Conservation (phyloP, 2,113 vertebrate species). For the Clarias gariepinus region DNA sequence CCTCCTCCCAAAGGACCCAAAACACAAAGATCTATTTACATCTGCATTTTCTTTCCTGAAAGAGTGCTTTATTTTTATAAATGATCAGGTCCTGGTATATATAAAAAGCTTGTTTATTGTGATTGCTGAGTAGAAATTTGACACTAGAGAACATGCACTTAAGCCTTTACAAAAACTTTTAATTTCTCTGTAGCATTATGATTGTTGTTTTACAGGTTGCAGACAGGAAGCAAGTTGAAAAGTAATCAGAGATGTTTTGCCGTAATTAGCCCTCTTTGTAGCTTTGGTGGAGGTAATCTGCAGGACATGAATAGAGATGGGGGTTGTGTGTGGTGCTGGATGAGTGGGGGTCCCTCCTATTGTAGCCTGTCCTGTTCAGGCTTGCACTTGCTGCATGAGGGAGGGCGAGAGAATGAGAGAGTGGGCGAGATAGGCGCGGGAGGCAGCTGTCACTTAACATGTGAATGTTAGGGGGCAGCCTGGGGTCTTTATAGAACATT, state of each 20-base stretch:
- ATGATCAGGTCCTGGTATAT: neutral
- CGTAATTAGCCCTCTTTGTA: constrained; percentile 76
- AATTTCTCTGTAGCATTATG: constrained; percentile 56
- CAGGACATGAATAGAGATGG: constrained; percentile 68
- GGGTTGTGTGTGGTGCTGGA: constrained; percentile 60
- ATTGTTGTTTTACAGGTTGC: constrained; percentile 56
- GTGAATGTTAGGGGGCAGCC: constrained; percentile 75
- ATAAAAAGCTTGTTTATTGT: neutral
- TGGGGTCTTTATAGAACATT: constrained; percentile 71
- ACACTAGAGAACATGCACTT: neutral
- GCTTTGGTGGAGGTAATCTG: constrained; percentile 63
- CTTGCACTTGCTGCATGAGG: constrained; percentile 45
- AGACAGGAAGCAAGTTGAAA: constrained; percentile 67
- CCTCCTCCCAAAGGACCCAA: constrained; percentile 44
- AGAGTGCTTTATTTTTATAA: constrained; percentile 41
- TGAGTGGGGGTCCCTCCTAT: constrained; percentile 72
- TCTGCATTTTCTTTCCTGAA: constrained; percentile 40
- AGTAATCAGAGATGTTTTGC: constrained; percentile 77
- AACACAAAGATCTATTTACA: constrained; percentile 50
- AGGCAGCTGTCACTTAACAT: constrained; percentile 84
- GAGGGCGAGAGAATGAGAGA: constrained; percentile 58
- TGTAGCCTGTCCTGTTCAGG: constrained; percentile 67
- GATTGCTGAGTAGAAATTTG: neutral
- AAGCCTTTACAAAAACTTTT: neutral
- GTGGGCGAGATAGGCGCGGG: constrained; percentile 48